Conservation (phyloP, 2,113 vertebrate species). For the Scomber colias region DNA sequence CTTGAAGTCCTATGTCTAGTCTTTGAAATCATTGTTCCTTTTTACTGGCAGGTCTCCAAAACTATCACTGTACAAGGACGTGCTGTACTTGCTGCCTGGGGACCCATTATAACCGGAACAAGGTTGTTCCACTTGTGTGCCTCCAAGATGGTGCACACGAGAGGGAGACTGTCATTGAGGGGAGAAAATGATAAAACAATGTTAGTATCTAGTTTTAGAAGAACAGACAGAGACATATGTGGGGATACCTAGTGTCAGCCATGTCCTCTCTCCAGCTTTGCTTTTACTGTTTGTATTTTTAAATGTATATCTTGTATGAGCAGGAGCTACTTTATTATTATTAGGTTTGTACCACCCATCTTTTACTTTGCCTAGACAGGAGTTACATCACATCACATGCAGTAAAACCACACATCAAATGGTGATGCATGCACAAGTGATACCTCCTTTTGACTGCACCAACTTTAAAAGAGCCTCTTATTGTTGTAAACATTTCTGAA, state of each 20-base stretch:
- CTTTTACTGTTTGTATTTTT: neutral
- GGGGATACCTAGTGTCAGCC: neutral
- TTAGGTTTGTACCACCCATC: neutral
- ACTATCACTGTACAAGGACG: constrained; percentile 56
- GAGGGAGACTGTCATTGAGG: constrained; percentile 59
- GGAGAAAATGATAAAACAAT: constrained; percentile 60
- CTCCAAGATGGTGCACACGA: constrained; percentile 59
- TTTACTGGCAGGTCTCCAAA: constrained; percentile 61
- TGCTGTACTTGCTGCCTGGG: constrained; percentile 46
- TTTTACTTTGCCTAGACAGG: neutral
- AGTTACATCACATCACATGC: neutral
- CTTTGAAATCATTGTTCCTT: constrained; percentile 51
- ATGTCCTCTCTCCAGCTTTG: constrained; percentile 8
- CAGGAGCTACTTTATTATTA: neutral
- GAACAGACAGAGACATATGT: constrained; percentile 34
- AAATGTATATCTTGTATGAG: neutral
- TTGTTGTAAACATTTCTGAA: constrained; percentile 15
- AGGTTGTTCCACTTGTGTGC: constrained; percentile 76
- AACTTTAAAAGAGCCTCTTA: neutral
- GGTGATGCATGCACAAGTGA: neutral
- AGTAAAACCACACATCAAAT: neutral
- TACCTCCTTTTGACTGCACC: neutral
- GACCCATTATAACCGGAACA: constrained; percentile 65
- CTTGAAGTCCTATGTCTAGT: constrained; percentile 34
- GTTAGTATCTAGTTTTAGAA: constrained; percentile 47